These are phyloP conservation scores for Megathymus violae DNA, from an alignment of 1,140 invertebrate genomes.

Conservation along the genomic window DNA sequence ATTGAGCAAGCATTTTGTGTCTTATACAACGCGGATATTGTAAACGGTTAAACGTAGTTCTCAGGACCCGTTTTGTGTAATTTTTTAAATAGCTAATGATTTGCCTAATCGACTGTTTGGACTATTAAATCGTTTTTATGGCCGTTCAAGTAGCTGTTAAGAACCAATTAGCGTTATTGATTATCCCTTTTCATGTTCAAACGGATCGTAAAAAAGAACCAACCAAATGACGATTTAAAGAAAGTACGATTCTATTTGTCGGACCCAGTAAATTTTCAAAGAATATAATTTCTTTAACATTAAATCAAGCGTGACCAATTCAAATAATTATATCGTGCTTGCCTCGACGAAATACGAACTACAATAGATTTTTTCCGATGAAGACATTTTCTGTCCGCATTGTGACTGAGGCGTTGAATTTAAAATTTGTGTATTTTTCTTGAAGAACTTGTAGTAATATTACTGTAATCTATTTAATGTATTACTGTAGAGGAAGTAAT, in stretches of 20 bases:
- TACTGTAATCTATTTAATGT: no score
- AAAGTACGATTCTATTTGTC: slow-evolving; percentile 15
- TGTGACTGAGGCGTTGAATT: no score
- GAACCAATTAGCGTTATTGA: slow-evolving; percentile 59
- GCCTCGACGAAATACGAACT: neutral
- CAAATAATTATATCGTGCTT: slow-evolving; percentile 15
- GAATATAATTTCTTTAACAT: slow-evolving; percentile 20
- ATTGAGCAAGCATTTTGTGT: no score
- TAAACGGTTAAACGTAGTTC: slow-evolving; percentile 10
- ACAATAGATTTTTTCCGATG: neutral
- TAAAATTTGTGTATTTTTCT: no score
- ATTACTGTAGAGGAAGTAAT: no score
- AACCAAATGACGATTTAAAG: slow-evolving; percentile 16
- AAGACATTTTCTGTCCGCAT: no score
- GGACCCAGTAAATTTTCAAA: slow-evolving; percentile 22
- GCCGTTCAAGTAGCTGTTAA: slow-evolving; percentile 56
- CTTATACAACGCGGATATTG: neutral
- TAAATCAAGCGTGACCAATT: slow-evolving; percentile 25
- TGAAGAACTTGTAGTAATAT: no score
- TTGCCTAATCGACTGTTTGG: slow-evolving; percentile 45
- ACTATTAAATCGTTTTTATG: slow-evolving; percentile 56
- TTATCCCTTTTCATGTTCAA: slow-evolving; percentile 51
- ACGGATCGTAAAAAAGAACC: slow-evolving; percentile 40
- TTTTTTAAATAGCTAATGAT: slow-evolving; percentile 45
- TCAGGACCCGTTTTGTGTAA: slow-evolving; percentile 27